Percentiles rank a stretch among this genome's conserved stretches.
Conservation (phyloP, 2,797 vertebrate species). For the Naso thynnoides region DNA sequence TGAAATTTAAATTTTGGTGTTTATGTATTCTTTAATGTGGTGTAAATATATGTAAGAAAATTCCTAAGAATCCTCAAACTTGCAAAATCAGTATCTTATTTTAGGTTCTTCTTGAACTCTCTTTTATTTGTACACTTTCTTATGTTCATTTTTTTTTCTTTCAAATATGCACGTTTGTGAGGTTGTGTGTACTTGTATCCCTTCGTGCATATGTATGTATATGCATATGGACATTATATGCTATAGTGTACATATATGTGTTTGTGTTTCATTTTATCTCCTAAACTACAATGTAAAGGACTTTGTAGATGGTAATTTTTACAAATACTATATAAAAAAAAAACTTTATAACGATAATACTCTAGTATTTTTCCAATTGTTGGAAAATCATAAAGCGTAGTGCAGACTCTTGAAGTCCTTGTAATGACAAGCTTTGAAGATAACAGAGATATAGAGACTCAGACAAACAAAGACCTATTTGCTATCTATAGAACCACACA, state of each 20-base stretch:
- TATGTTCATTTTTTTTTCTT: not conserved
- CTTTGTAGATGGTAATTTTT: not conserved
- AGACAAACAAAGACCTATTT: conserved; percentile 1
- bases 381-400: conserved; percentile 43
- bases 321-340: not conserved
- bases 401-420: conserved; percentile 34
- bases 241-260: not conserved
- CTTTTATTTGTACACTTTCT: not conserved
- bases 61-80: not conserved
- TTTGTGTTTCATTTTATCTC: too few relatives aligned
- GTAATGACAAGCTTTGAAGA: conserved; percentile 47
- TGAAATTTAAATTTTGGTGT: too few relatives aligned
- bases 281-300: not conserved
- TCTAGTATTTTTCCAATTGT: conserved; percentile 36
- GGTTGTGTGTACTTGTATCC: not conserved
- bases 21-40: too few relatives aligned
- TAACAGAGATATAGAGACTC: conserved; percentile 15
- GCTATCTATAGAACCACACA: conserved; percentile 6
- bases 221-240: not conserved
- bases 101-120: not conserved
- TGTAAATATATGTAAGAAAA: too few relatives aligned
- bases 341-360: too few relatives aligned
- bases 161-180: not conserved
- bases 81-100: not conserved
- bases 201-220: not conserved